These are phyloP conservation scores for Apodemia duryi DNA, from an alignment of 2,888 invertebrate species.

Conservation along the genomic window DNA sequence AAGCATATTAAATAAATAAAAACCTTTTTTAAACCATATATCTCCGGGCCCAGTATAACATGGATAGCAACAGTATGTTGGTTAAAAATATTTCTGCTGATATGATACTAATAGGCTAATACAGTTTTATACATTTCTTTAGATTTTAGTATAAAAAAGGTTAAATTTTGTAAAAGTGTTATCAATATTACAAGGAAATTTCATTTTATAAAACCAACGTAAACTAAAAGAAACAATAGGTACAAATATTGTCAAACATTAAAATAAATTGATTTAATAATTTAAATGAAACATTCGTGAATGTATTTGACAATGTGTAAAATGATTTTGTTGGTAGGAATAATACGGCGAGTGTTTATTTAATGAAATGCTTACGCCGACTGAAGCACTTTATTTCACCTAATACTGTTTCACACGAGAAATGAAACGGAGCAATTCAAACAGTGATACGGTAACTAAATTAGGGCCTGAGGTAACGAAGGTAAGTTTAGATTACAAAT, in stretches of 20 bases:
- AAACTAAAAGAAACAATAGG: not conserved
- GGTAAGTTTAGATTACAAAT: slow-evolving; percentile 12
- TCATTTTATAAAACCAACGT: too few species aligned
- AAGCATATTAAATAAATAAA: too few species aligned
- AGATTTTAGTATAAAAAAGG: too few species aligned
- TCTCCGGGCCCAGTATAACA: too few species aligned
- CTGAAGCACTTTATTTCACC: slow-evolving; percentile 8
- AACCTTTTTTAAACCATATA: too few species aligned
- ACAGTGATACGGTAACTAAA: slow-evolving; percentile 13
- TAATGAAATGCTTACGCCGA: slow-evolving; percentile 1
- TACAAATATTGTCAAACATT: not conserved
- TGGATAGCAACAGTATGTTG: too few species aligned
- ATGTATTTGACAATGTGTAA: not conserved
- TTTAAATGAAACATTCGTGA: not conserved
- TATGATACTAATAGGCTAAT: too few species aligned
- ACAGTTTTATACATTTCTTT: too few species aligned
- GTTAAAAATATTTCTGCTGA: too few species aligned
- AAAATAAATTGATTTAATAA: not conserved
- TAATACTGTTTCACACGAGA: slow-evolving; percentile 10
- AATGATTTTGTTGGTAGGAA: slow-evolving; percentile 1
- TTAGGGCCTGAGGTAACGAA: slow-evolving; percentile 7
- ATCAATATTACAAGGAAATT: too few species aligned
- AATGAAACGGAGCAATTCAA: slow-evolving; percentile 14
- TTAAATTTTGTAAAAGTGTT: too few species aligned
- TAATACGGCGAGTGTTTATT: not conserved